Percentiles rank a stretch among this genome's conserved stretches.
These are phyloP conservation scores for Anoplius nigerrimus DNA, from an alignment of 2,888 invertebrate species.

Conservation along the genomic window DNA sequence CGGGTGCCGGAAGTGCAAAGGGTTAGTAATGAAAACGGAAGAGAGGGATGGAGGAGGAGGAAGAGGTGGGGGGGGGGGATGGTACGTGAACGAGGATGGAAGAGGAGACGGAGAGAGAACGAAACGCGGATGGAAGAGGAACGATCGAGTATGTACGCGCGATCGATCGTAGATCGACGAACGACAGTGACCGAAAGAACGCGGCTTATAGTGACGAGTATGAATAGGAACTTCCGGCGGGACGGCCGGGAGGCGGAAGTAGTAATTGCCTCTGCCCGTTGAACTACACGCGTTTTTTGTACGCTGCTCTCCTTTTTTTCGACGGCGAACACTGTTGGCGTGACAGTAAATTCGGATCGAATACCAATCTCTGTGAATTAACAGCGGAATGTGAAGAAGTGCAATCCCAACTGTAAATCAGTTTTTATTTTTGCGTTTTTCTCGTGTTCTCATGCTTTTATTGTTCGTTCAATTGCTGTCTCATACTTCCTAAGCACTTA, in stretches of 20 bases:
- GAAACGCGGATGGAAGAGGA: background rate
- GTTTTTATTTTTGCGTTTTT: no score
- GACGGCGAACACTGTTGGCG: no score
- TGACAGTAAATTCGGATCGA: slow-evolving; percentile 38
- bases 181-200: slow-evolving; percentile 53
- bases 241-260: slow-evolving; percentile 55
- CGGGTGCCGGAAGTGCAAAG: no score
- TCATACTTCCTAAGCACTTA: no score
- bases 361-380: background rate
- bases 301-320: background rate
- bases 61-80: background rate
- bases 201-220: slow-evolving; percentile 56
- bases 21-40: background rate
- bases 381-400: no score
- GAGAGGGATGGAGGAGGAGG: background rate
- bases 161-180: slow-evolving; percentile 1
- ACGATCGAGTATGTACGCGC: background rate
- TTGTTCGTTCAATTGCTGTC: no score
- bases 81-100: background rate
- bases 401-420: no score
- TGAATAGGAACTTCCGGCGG: slow-evolving; percentile 60
- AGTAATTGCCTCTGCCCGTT: slow-evolving; percentile 56
- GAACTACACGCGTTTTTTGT: slow-evolving; percentile 31
- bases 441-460: no score
- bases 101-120: background rate